phyloP scores from a whole-genome alignment of 2,113 vertebrate species.

The Nothocercus julius region DNA sequence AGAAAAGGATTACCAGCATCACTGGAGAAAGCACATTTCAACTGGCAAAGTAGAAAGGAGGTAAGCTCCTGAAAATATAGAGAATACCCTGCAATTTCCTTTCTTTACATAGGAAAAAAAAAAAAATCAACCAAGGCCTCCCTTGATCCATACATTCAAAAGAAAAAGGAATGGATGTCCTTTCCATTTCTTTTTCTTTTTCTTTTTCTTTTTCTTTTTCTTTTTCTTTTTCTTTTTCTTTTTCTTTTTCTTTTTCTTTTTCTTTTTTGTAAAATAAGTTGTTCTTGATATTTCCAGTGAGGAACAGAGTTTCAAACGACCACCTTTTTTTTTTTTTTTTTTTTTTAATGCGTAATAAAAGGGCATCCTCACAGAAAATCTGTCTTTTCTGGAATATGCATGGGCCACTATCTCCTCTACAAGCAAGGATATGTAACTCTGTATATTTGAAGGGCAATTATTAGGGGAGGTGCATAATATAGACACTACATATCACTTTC shows the following conservation, averaged over 20 bases:
- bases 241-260: neutral
- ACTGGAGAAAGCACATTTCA: neutral
- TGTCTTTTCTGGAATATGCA: neutral
- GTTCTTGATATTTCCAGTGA: neutral
- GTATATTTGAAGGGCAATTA: neutral
- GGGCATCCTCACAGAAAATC: neutral
- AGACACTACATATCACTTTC: neutral
- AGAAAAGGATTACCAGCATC: neutral
- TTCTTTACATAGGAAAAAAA: neutral
- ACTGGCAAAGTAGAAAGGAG: neutral
- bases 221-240: neutral
- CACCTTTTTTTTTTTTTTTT: neutral
- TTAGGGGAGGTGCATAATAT: neutral
- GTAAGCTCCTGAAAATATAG: neutral
- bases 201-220: neutral
- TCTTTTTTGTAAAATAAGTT: neutral
- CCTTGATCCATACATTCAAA: neutral
- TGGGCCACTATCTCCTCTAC: neutral
- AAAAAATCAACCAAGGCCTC: neutral
- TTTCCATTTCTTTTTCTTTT: neutral
- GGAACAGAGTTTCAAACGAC: neutral
- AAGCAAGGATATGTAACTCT: neutral
- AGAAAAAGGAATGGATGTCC: neutral
- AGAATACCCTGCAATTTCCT: neutral
- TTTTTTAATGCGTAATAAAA: fast-evolving